Percentiles rank a stretch among this genome's conserved stretches.
Conservation (phyloP, 2,797 vertebrate species). For the Enteromius anoplus region DNA sequence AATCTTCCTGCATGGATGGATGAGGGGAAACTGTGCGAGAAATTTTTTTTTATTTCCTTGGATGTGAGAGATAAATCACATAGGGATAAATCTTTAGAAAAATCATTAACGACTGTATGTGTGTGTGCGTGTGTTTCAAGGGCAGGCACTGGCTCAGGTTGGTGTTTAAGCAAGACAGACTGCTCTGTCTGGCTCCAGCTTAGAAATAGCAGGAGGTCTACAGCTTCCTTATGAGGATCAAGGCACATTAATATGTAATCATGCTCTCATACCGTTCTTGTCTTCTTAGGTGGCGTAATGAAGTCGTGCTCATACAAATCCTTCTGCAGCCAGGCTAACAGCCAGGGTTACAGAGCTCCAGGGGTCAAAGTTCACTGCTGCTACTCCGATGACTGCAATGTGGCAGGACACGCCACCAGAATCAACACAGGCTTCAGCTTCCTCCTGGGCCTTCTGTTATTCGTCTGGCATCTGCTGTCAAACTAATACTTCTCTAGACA, state of each 20-base stretch:
- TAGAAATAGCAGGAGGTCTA: slow-evolving; percentile 49
- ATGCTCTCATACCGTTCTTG: slow-evolving; percentile 16
- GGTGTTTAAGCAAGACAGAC: slow-evolving; percentile 37
- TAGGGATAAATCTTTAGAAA: slow-evolving; percentile 8
- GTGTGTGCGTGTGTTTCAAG: slow-evolving; percentile 24
- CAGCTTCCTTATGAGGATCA: slow-evolving; percentile 29
- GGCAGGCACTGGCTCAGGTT: slow-evolving; percentile 12
- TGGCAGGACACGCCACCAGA: slow-evolving; percentile 67
- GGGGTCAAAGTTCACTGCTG: slow-evolving; percentile 88
- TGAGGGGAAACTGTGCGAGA: not conserved
- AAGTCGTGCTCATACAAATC: slow-evolving; percentile 91
- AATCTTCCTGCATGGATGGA: slow-evolving; percentile 5
- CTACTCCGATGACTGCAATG: slow-evolving; percentile 87
- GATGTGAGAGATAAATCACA: slow-evolving; percentile 21
- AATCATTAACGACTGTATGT: slow-evolving; percentile 8
- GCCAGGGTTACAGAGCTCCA: slow-evolving; percentile 80
- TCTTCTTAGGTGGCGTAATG: slow-evolving; percentile 82
- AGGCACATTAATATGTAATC: slow-evolving; percentile 51
- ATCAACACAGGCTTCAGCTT: slow-evolving; percentile 62
- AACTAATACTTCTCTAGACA: slow-evolving; percentile 57
- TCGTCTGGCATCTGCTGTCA: slow-evolving; percentile 53
- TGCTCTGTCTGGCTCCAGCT: slow-evolving; percentile 64
- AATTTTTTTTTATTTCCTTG: slow-evolving; percentile 2
- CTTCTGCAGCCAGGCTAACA: slow-evolving; percentile 87
- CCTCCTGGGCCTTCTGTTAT: slow-evolving; percentile 69